These are phyloP conservation scores for Aporophyla lueneburgensis DNA, from an alignment of 2,888 invertebrate species.

Conservation along the genomic window DNA sequence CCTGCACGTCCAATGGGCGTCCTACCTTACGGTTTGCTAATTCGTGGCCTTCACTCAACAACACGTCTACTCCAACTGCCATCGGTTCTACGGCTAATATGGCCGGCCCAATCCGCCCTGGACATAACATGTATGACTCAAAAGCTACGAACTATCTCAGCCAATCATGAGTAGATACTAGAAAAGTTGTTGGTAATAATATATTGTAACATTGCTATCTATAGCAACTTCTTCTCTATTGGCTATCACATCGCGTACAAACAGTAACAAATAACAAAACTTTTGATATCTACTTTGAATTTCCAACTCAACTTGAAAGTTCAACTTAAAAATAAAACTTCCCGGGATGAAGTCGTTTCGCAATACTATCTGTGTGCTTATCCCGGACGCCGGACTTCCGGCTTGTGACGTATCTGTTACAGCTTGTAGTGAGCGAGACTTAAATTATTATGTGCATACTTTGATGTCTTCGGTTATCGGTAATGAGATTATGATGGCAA, in stretches of 20 bases:
- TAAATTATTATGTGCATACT: constrained; percentile 58
- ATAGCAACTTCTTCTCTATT: constrained; percentile 18
- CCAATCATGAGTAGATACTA: not conserved
- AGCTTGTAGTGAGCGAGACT: constrained; percentile 42
- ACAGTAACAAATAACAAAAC: constrained; percentile 50
- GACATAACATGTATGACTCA: too few species aligned
- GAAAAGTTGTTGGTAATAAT: not conserved
- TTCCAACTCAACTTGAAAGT: constrained; percentile 45
- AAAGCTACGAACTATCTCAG: not conserved
- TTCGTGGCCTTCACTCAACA: too few species aligned
- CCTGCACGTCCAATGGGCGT: too few species aligned
- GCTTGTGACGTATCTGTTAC: constrained; percentile 55
- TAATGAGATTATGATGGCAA: constrained; percentile 56
- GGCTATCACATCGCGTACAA: constrained; percentile 30
- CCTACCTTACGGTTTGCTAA: too few species aligned
- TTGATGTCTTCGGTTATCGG: constrained; percentile 42
- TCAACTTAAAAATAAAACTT: constrained; percentile 54
- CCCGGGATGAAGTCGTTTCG: constrained; percentile 50
- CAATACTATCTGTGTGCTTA: constrained; percentile 61
- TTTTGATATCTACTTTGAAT: constrained; percentile 44
- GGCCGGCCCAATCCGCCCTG: too few species aligned
- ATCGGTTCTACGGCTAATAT: too few species aligned
- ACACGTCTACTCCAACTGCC: too few species aligned
- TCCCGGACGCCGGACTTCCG: constrained; percentile 62
- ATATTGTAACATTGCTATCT: not conserved